Evolutionary conservation across 2,888 invertebrate genomes (phyloP), one percentile per base, ranked within the genome.

Genomic region (Andrena hattorfiana): DNA sequence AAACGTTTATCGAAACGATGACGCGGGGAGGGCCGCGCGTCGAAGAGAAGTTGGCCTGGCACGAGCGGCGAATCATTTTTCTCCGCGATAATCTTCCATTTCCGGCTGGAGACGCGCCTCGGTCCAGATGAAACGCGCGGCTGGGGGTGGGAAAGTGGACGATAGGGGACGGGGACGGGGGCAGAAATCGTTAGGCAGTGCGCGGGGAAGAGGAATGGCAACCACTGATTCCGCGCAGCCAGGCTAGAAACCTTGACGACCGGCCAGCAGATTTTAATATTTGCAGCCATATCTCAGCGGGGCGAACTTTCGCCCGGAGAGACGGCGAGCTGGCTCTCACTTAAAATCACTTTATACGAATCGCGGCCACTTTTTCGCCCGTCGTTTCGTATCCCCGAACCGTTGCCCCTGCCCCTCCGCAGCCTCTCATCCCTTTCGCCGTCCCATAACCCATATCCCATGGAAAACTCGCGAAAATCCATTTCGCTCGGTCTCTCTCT

Each of bases 341-440:
- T 91, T 91, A 90, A 91, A 92, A 91, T 90, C 90, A 91, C 92
- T 91, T 92, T 91, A 89, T 91, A 88, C 88, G 87, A 87, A 89
- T 91, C 91, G 89, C 87, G 89, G 85, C 86, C 85, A 89, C 88
- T 91, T 90, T 90, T 87, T 90, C 88, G 85, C 77, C 81, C 83
- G 86, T 80, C 84, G 72, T 85, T 87, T 81, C 83, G 81, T 83
- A 71, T 77, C 69, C 71, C 78, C 69, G 67, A 74, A 64, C 77
- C 76, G 63, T 56, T 30, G 28, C 68, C 66, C 28, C 62, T 26
- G 62, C 8, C 59, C 30, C 7, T 60, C 59, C 16, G 60, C 62
- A 13, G 67, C n/a, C 23, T 48, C 83, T 79, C 81, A 60, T 84
- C 79, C 79, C 67, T 66, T 63, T 69, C 20, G 32, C 62, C 75